Conservation (phyloP, 2,888 invertebrate species). For the Alcis repandata region DNA sequence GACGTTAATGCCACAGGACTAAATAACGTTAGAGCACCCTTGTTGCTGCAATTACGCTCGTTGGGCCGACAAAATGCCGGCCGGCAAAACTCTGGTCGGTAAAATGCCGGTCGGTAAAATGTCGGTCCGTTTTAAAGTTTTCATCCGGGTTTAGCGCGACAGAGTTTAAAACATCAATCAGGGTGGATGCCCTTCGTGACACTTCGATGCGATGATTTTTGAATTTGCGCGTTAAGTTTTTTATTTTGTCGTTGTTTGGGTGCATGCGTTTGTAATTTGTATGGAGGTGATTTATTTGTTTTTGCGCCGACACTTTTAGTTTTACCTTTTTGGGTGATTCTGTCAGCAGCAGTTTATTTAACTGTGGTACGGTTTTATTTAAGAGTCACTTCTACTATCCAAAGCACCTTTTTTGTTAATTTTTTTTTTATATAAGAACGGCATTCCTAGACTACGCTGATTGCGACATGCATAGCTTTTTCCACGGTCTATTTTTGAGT, state of each 20-base stretch:
- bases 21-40: slow-evolving; percentile 84
- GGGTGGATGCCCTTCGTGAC: slow-evolving; percentile 50
- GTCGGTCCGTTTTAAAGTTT: slow-evolving; percentile 73
- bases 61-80: slow-evolving; percentile 57
- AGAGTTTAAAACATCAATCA: slow-evolving; percentile 75
- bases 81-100: no score
- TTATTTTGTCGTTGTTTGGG: slow-evolving; percentile 51
- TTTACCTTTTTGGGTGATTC: neutral
- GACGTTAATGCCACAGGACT: slow-evolving; percentile 77
- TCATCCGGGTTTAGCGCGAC: slow-evolving; percentile 68
- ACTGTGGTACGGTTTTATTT: neutral
- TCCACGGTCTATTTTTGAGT: no score
- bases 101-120: slow-evolving; percentile 64
- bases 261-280: slow-evolving; percentile 30
- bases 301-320: slow-evolving; percentile 11
- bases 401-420: neutral
- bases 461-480: no score
- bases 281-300: slow-evolving; percentile 26
- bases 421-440: no score
- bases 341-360: neutral
- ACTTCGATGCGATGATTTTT: slow-evolving; percentile 58
- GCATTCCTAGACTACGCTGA: no score
- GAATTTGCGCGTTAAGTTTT: slow-evolving; percentile 50
- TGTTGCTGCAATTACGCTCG: slow-evolving; percentile 80
- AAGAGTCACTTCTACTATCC: neutral